Base-by-base conservation (phyloP, 2,888 invertebrate genomes). In the Ditylenchus weischeri region DNA sequence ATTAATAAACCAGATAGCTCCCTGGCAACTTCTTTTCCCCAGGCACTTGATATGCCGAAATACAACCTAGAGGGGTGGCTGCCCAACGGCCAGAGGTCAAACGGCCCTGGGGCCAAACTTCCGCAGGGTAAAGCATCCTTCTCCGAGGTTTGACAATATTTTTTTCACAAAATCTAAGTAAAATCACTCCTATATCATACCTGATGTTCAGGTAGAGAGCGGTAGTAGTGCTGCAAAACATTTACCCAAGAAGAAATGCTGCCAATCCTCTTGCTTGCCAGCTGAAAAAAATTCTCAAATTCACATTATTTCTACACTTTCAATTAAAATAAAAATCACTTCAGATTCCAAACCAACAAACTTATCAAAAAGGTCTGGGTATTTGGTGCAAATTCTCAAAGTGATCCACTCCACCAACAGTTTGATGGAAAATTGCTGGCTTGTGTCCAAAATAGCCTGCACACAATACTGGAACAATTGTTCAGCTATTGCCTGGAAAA, bases 211-310 rank as follows among this genome's bases (percentile, higher is more conserved):
- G 59, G 59, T 11, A 35, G 10, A 36, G 59, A 59, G n/a, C 23
- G 23, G 36, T 59, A 59, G 23, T 59, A 11, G 35, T 54, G 57
- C 13, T 54, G 57, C 23, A 54, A 35, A 35, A 59, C 59, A 65
- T 79, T 80, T 57, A 85, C 73, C 74, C 84, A 78, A 4, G 84
- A 84, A 58, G 83, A 82, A 36, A 84, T 72, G 21, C 79, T 78
- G 18, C 83, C 78, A 61, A 82, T 83, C 66, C 83, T 77, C 64
- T 77, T 79, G 35, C 79, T 76, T 5, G 76, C 74, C 63, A 81
- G 73, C 84, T 84, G 77, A 64, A 79, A 76, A 19, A 50, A n/a
- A n/a, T n/a, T 29, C 29, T 29, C 29, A 29, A 29, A 29, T 4
- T 29, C 5, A 29, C 2, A 29, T 4, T 29, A 43, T 43, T 43